Evolutionary conservation across 2,888 invertebrate genomes (phyloP), one percentile per base, ranked within the genome.

Genomic region (Spodoptera picta): DNA sequence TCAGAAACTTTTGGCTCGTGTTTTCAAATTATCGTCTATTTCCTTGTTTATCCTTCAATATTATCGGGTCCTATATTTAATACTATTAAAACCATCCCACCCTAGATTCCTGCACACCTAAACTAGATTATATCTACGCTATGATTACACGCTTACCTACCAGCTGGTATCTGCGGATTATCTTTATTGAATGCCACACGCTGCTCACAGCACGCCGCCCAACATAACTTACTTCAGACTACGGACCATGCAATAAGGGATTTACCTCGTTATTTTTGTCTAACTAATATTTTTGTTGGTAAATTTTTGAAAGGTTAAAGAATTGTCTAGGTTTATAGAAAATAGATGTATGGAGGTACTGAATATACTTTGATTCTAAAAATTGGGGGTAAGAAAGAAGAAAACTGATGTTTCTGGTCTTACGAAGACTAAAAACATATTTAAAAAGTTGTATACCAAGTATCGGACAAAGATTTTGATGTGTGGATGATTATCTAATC

Each of bases 101-200:
- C 54, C 51, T 42, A 65, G 57, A 67, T 61, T 65, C 59, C 44
- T 52, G 53, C 51, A 62, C 54, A 65, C 49, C 52, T 60, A 46
- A 65, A 62, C 54, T 51, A 66, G 58, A 70, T 74, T 68, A 71
- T 68, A 76, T 66, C 61, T 64, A 31, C 41, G 54, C 67, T 61
- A 69, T 75, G 75, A 77, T 77, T 68, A 73, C 74, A 69, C 65
- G 75, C 54, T 65, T 55, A 54, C 70, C 62, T 55, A 54, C 70
- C 62, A 66, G 64, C 61, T 65, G 82, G 79, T 89, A 90, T 90
- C 90, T 86, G 69, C 68, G 84, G 90, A 90, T 90, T 88, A 92
- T 92, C 92, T 91, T 89, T 91, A 93, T 93, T 92, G 91, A 90
- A 91, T 91, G 88, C 92, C 92, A 80, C 93, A 91, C 87, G 92